phyloP scores from a whole-genome alignment of 2,888 invertebrate species.

The Vanessa cardui region DNA sequence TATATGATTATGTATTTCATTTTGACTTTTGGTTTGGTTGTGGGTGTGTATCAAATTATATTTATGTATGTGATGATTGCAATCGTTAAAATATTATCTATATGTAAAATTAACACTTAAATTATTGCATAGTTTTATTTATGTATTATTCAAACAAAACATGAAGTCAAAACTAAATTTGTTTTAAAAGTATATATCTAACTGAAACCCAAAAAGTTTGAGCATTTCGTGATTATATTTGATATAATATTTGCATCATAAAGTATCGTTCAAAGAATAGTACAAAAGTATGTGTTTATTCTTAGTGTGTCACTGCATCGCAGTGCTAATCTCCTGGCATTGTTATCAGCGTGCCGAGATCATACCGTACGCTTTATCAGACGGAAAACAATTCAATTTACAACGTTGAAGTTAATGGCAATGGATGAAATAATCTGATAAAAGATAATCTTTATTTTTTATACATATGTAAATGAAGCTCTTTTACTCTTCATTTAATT shows the following conservation, averaged over 20 bases:
- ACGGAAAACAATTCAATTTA: slow-evolving; percentile 29
- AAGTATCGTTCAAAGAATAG: neutral
- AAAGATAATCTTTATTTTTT: slow-evolving; percentile 18
- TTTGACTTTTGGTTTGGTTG: neutral
- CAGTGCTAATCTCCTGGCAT: slow-evolving; percentile 12
- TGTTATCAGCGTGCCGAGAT: slow-evolving; percentile 31
- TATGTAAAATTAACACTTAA: no score
- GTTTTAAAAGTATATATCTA: no score
- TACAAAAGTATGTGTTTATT: neutral
- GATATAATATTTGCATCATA: neutral
- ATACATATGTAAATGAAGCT: no score
- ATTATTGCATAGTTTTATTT: no score
- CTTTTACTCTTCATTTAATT: no score
- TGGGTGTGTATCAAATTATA: neutral
- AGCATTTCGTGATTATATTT: neutral
- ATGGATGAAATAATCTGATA: slow-evolving; percentile 28
- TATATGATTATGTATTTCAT: neutral
- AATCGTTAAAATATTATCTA: no score
- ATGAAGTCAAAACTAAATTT: no score
- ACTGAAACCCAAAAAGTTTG: no score
- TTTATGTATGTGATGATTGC: neutral
- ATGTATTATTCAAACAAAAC: no score
- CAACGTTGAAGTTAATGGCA: slow-evolving; percentile 19
- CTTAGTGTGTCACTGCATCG: neutral
- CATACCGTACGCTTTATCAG: slow-evolving; percentile 25